Conservation (phyloP, 2,113 vertebrate genomes). For the Colinus virginianus region DNA sequence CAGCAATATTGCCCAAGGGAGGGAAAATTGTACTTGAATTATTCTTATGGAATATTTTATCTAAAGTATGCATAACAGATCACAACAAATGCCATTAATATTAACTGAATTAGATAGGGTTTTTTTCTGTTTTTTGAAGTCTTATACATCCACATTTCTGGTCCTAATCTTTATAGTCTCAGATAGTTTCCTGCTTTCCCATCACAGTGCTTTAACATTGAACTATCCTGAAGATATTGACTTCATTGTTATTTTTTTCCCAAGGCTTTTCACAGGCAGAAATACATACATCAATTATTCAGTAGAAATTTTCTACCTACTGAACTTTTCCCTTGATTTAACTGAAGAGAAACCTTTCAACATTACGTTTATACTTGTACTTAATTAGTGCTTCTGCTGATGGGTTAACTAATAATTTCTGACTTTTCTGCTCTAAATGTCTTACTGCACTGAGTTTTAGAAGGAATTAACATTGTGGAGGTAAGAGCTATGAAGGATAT, state of each 20-base stretch:
- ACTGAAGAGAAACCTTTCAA: neutral
- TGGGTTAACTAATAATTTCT: neutral
- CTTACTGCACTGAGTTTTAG: neutral
- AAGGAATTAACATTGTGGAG: neutral
- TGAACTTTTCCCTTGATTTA: neutral
- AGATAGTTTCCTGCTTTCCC: neutral
- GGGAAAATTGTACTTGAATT: neutral
- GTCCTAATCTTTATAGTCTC: neutral
- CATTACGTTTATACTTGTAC: neutral
- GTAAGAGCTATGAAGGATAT: neutral
- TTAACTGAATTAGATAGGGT: neutral
- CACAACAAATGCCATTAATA: neutral
- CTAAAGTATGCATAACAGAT: neutral
- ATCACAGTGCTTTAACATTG: neutral
- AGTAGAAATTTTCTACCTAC: neutral
- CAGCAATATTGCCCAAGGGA: neutral
- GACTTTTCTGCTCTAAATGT: neutral
- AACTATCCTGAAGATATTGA: neutral
- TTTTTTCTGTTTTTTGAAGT: neutral
- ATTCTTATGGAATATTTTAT: neutral
- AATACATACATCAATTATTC: slow-evolving; percentile 26
- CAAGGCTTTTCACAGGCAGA: neutral
- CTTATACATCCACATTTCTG: neutral
- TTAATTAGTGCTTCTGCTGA: neutral
- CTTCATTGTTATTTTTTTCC: slow-evolving; percentile 40